Conservation (phyloP, 2,888 invertebrate species). For the Eurytoma californica region DNA sequence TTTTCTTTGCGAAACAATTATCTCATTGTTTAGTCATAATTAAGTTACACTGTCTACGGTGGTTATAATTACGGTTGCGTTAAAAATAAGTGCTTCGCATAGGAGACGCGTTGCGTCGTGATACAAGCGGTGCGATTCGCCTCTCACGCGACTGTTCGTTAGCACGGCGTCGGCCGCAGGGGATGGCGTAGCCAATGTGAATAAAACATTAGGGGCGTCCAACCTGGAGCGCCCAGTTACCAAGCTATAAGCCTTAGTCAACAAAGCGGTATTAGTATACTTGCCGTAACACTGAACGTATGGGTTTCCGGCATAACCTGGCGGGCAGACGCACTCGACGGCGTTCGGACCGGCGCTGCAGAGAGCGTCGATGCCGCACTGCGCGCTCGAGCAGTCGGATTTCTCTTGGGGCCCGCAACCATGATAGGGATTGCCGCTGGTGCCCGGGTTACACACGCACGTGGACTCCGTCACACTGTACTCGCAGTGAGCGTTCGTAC, state of each 20-base stretch:
- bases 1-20: too few species aligned
- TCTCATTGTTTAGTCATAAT: too few species aligned
- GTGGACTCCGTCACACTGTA: conserved; percentile 84
- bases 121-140: neutral
- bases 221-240: conserved; percentile 39
- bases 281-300: conserved; percentile 87
- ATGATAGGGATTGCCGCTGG: conserved; percentile 91
- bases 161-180: neutral
- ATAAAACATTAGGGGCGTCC: conserved; percentile 34
- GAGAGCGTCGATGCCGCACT: conserved; percentile 87
- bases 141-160: conserved; percentile 39
- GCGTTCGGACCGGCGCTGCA: conserved; percentile 86
- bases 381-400: conserved; percentile 82
- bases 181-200: conserved; percentile 48
- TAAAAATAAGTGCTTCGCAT: neutral
- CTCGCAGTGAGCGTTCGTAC: conserved; percentile 90
- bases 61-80: too few species aligned
- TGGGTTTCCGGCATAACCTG: conserved; percentile 91
- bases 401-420: conserved; percentile 85
- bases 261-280: conserved; percentile 56
- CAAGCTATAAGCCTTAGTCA: conserved; percentile 52
- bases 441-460: conserved; percentile 90
- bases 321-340: conserved; percentile 88
- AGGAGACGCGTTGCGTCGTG: neutral
- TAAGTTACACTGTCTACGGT: too few species aligned